phyloP scores from a whole-genome alignment of 1,140 invertebrate species.

The Penaeus indicus region DNA sequence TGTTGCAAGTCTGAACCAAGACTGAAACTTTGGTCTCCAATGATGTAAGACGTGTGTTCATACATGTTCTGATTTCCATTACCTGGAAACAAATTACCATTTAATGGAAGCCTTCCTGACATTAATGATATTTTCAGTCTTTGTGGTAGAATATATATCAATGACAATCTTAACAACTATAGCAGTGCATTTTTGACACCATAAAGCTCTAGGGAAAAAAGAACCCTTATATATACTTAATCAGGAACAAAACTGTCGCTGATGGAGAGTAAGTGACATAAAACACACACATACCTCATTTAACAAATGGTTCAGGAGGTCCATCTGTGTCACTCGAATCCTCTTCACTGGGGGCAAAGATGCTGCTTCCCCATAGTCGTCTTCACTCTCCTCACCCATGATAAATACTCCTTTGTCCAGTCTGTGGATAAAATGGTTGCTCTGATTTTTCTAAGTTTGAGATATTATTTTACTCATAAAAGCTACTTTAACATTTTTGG shows the following conservation, averaged over 20 bases:
- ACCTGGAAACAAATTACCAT: constrained; percentile 27
- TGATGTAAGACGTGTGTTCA: constrained; percentile 52
- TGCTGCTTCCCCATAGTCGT: constrained; percentile 33
- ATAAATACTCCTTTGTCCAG: constrained; percentile 43
- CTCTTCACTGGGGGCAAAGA: constrained; percentile 42
- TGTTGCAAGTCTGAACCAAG: constrained; percentile 62
- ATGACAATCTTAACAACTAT: no score
- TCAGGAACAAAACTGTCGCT: no score
- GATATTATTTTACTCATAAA: no score
- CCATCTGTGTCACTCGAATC: constrained; percentile 42
- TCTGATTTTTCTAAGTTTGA: neutral
- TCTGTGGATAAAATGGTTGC: neutral
- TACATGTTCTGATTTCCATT: constrained; percentile 54
- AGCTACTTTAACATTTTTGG: no score
- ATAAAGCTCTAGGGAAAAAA: no score
- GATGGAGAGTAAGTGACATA: no score
- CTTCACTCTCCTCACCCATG: constrained; percentile 60
- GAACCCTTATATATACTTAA: no score
- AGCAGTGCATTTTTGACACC: no score
- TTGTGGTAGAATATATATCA: no score
- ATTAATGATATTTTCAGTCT: no score
- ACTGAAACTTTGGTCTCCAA: constrained; percentile 64
- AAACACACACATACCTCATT: constrained; percentile 29
- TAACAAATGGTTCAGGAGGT: constrained; percentile 44
- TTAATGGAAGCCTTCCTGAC: no score